A percentile compares a stretch with the other conserved stretches of the same genome.
phyloP scores from a whole-genome alignment of 2,888 invertebrate species.

The Cheilosia variabilis region DNA sequence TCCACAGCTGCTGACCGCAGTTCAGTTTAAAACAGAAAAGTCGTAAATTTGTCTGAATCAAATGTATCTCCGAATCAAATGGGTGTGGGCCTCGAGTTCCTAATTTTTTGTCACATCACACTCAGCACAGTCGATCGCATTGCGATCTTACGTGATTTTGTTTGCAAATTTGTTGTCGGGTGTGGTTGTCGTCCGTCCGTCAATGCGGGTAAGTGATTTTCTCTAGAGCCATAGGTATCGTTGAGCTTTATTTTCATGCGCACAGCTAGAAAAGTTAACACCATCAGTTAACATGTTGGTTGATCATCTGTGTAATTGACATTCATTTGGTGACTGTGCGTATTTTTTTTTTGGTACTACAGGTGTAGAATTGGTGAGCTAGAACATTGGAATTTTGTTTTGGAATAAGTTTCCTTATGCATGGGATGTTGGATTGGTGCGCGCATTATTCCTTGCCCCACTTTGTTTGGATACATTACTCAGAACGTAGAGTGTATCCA shows the following conservation, averaged over 20 bases:
- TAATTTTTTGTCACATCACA: conserved; percentile 51
- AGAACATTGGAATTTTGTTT: conserved; percentile 40
- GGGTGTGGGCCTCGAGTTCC: conserved; percentile 37
- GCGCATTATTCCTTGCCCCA: no score
- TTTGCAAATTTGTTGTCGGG: conserved; percentile 60
- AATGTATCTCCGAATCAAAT: conserved; percentile 13
- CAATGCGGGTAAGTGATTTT: conserved; percentile 19
- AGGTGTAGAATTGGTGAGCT: conserved; percentile 27
- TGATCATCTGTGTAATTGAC: conserved; percentile 54
- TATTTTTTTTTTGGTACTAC: conserved; percentile 3
- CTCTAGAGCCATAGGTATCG: not conserved
- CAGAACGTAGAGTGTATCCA: no score
- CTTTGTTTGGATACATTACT: no score
- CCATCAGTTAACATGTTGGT: conserved; percentile 49
- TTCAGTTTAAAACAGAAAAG: not conserved
- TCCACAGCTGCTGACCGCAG: conserved; percentile 1
- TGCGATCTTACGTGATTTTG: conserved; percentile 61
- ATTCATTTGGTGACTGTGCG: conserved; percentile 28
- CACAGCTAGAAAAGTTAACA: conserved; percentile 29
- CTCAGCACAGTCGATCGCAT: conserved; percentile 17
- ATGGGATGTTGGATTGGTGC: not conserved
- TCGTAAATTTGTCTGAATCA: conserved; percentile 1
- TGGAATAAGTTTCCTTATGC: conserved; percentile 16
- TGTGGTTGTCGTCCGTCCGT: conserved; percentile 51
- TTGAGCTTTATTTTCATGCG: not conserved